A percentile compares a stretch with the other conserved stretches of the same genome.
Conservation (phyloP, 2,888 invertebrate species). For the Cheilosia urbana region DNA sequence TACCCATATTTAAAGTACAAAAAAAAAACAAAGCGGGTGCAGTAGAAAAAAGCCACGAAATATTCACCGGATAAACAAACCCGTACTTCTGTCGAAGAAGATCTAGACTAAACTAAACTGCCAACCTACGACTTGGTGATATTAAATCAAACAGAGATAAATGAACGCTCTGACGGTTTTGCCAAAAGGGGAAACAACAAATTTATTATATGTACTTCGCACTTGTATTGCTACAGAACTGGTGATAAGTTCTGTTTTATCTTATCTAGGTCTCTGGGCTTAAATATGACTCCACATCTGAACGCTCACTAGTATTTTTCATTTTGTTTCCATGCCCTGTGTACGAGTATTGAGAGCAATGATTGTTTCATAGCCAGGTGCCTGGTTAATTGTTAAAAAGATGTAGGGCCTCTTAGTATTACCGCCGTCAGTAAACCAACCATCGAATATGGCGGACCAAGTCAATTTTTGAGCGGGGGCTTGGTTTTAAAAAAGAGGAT, state of each 20-base stretch:
- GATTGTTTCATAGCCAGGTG: conserved; percentile 1
- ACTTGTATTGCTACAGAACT: conserved; percentile 1
- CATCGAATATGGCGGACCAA: background rate
- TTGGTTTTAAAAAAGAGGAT: background rate
- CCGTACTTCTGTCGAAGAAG: conserved; percentile 36
- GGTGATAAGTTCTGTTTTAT: conserved; percentile 19
- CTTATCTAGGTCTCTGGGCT: conserved; percentile 32
- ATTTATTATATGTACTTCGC: conserved; percentile 17
- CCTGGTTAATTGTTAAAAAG: background rate
- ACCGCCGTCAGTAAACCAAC: conserved; percentile 8
- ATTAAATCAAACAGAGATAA: conserved; percentile 38
- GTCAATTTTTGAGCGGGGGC: background rate
- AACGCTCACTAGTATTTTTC: background rate
- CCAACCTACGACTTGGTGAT: conserved; percentile 38
- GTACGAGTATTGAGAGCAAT: conserved; percentile 1
- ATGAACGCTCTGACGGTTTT: conserved; percentile 19
- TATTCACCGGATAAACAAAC: background rate
- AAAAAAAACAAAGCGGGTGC: background rate
- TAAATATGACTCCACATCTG: background rate
- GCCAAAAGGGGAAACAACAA: conserved; percentile 13
- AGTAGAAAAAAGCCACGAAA: background rate
- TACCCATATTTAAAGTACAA: conserved; percentile 41
- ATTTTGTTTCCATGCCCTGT: background rate
- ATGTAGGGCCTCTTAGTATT: background rate
- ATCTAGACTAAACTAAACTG: conserved; percentile 55